Conservation (phyloP, 2,797 vertebrate species). For the Cheirogaleus major region DNA sequence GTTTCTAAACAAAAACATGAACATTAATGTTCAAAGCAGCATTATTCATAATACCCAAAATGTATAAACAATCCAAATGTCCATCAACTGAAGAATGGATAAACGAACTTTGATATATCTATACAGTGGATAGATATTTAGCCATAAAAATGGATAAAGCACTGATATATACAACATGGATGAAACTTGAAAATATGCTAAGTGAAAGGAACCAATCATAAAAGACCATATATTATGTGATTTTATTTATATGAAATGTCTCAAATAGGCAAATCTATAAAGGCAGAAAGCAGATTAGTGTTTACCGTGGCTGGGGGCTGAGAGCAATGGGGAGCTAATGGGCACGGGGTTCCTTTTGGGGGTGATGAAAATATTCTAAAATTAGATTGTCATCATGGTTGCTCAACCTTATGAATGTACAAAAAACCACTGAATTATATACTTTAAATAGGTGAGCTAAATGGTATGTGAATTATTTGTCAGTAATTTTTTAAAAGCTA, state of each 20-base stretch:
- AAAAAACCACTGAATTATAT: background rate
- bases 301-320: background rate
- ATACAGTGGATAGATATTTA: background rate
- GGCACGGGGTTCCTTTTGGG: background rate
- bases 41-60: constrained; percentile 15
- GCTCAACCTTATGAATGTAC: background rate
- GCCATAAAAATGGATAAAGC: background rate
- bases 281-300: constrained; percentile 10
- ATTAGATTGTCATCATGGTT: background rate
- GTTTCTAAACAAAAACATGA: constrained; percentile 5
- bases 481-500: background rate
- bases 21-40: background rate
- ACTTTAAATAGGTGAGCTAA: background rate
- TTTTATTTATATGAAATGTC: constrained; percentile 25
- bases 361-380: constrained; percentile 32
- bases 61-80: constrained; percentile 1
- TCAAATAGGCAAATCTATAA: background rate
- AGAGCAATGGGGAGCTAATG: background rate
- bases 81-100: background rate
- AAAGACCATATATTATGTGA: background rate
- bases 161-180: background rate
- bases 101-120: background rate
- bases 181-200: constrained; percentile 1
- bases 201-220: constrained; percentile 23
- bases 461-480: background rate